phyloP scores from a whole-genome alignment of 2,888 invertebrate species.

The Temnothorax unifasciatus region DNA sequence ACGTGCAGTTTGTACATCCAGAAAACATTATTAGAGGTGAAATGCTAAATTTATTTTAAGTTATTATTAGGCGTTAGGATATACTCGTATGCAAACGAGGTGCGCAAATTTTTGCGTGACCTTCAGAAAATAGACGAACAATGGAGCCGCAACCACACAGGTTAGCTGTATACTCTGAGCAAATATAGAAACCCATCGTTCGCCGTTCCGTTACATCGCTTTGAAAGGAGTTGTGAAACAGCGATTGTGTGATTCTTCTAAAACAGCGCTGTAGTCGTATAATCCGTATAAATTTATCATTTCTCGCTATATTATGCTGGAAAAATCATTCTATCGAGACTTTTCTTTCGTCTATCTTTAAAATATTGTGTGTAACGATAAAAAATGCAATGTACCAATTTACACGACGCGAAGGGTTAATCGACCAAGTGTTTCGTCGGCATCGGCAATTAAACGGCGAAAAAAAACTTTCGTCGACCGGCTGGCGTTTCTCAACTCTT shows the following conservation, averaged over 20 bases:
- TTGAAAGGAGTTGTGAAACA: slow-evolving; percentile 31
- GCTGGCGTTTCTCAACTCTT: slow-evolving; percentile 46
- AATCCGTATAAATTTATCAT: not conserved
- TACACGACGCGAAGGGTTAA: slow-evolving; percentile 33
- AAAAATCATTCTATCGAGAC: not conserved
- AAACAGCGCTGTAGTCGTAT: not conserved
- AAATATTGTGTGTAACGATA: not conserved
- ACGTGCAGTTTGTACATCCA: not conserved
- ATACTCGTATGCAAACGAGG: not conserved
- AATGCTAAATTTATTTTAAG: not conserved
- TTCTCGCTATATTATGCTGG: not conserved
- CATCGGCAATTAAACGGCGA: slow-evolving; percentile 42
- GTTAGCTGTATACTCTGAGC: slow-evolving; percentile 31
- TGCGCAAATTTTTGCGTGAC: slow-evolving; percentile 33
- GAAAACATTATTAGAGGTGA: not conserved
- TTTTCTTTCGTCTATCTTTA: not conserved
- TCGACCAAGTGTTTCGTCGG: slow-evolving; percentile 51
- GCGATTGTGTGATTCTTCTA: not conserved
- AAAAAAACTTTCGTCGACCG: slow-evolving; percentile 6
- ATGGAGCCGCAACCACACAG: slow-evolving; percentile 15
- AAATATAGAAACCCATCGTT: slow-evolving; percentile 49
- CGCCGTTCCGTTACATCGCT: slow-evolving; percentile 34
- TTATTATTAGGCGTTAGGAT: not conserved
- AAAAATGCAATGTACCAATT: slow-evolving; percentile 35
- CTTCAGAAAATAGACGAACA: slow-evolving; percentile 25